Evolutionary conservation across 2,113 vertebrate species (phyloP).

Genomic region (Maccullochella peelii): DNA sequence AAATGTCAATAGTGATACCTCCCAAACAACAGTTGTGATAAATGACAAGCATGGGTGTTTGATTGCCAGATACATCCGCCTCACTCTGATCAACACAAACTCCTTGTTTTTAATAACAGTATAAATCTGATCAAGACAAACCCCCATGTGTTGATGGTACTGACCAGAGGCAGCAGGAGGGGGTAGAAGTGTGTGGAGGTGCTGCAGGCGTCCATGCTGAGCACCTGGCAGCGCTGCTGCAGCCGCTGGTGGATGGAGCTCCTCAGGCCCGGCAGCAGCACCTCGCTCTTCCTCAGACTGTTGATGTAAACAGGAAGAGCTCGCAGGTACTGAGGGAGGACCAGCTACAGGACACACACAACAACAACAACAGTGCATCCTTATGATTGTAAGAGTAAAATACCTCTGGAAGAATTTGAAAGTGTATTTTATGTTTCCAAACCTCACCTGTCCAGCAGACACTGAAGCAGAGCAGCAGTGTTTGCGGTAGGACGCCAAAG

Average conservation of each 20-base stretch:
- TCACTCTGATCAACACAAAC: neutral
- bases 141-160: conserved; percentile 20
- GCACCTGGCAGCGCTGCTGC: conserved; percentile 79
- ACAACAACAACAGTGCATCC: neutral
- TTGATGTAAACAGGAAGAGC: conserved; percentile 84
- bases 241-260: conserved; percentile 83
- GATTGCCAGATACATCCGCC: neutral
- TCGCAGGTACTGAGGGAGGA: conserved; percentile 84
- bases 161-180: conserved; percentile 80
- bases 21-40: too few relatives aligned
- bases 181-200: conserved; percentile 84
- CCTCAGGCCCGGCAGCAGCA: conserved; percentile 83
- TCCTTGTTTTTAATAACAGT: too few relatives aligned
- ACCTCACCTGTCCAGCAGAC: conserved; percentile 81
- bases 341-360: conserved; percentile 72
- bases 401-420: neutral
- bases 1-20: too few relatives aligned
- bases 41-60: neutral
- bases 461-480: conserved; percentile 81
- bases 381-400: neutral
- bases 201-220: conserved; percentile 78
- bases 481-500: conserved; percentile 82
- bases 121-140: neutral
- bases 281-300: conserved; percentile 86
- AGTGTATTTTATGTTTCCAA: neutral